Evolutionary conservation across 2,113 vertebrate genomes (phyloP), one percentile per base, ranked within the genome.

Genomic region (Calidris pugnax): DNA sequence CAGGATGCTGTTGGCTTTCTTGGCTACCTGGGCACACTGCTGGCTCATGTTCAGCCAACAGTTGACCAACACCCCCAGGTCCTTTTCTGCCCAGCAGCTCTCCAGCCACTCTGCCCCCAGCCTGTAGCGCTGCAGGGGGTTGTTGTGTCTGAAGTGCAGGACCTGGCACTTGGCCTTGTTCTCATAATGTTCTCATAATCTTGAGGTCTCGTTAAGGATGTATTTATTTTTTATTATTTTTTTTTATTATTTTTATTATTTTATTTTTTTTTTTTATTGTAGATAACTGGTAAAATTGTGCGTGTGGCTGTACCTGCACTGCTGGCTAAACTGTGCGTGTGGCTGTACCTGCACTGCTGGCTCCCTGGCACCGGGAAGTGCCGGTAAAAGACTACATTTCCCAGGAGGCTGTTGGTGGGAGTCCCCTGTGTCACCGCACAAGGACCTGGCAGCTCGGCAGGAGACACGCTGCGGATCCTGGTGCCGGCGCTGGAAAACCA

Each of bases 341-440:
- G 59, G 10, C 45, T 8, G 30, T 22, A 39, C 56, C 53, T 35
- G 37, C n/a, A 7, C 28, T 3, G 32, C 14, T 5, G 2, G 4
- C n/a, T 21, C 50, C 26, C 64, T 8, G 57, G 75, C 75, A 8
- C 37, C 19, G 47, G 14, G 53, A 4, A 28, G 37, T 14, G 5
- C 2, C 2, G 53, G 22, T 23, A 41, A 16, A 35, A 72, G 73
- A 98, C 98, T 98, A 95, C 98, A 97, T 96, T 97, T 97, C 98
- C 98, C 98, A 98, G 92, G 94, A 97, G 91, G 39, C 93, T 75
- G 56, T 24, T 27, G 74, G 15, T 55, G 4, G 41, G 37, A 11
- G 32, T 20, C 33, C 15, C n/a, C 4, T 8, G 45, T 50, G 89
- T 87, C 81, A 27, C 87, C 7, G 60, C 82, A 72, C 12, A 16